Evolutionary conservation across 1,140 invertebrate species (phyloP).

Genomic region (Drosophila nigrodunni): DNA sequence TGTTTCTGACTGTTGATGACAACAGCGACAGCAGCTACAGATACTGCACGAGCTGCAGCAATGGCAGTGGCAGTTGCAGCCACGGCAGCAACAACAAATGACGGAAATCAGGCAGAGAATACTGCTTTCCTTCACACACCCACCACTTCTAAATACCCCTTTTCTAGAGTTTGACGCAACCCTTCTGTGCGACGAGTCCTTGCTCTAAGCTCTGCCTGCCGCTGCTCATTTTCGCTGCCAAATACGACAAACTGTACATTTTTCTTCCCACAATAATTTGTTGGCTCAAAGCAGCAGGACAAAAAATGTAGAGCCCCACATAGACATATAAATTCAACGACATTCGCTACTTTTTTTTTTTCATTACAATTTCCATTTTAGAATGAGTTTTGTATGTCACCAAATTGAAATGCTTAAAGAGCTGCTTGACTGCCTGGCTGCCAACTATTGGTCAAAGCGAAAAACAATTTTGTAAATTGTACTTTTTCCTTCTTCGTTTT

Average conservation of each 20-base stretch:
- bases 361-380: constrained; percentile 9
- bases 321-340: constrained; percentile 44
- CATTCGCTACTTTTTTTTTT: constrained; percentile 27
- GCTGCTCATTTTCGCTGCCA: constrained; percentile 80
- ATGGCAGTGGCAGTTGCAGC: constrained; percentile 21
- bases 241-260: constrained; percentile 57
- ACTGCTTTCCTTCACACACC: constrained; percentile 21
- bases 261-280: constrained; percentile 47
- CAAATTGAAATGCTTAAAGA: constrained; percentile 44
- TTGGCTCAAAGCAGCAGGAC: constrained; percentile 48
- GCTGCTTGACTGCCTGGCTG: constrained; percentile 13
- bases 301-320: constrained; percentile 42
- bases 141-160: neutral
- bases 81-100: constrained; percentile 46
- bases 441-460: constrained; percentile 21
- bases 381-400: constrained; percentile 40
- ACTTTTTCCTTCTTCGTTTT: constrained; percentile 15
- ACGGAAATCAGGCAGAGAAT: constrained; percentile 75
- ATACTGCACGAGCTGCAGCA: neutral
- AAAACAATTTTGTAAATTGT: constrained; percentile 51
- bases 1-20: constrained; percentile 75
- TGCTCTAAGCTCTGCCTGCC: constrained; percentile 58
- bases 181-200: constrained; percentile 57
- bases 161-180: constrained; percentile 9
- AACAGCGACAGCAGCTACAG: constrained; percentile 53